These are phyloP conservation scores for Drosophila willistoni DNA, from an alignment of 1,140 invertebrate species.

Conservation along the genomic window DNA sequence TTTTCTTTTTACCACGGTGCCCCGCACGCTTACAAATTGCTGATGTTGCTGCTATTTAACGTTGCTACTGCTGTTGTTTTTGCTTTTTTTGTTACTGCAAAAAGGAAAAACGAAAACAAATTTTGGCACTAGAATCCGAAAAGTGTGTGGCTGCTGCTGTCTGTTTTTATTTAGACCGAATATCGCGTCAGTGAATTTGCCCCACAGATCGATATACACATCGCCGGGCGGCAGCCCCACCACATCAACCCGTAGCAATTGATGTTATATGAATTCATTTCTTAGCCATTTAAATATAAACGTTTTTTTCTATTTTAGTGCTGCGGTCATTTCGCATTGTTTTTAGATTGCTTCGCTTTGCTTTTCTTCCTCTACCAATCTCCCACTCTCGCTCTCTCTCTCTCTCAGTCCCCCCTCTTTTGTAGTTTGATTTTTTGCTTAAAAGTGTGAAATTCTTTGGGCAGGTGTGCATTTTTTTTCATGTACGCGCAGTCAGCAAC, in stretches of 20 bases:
- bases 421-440: slow-evolving; percentile 30
- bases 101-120: slow-evolving; percentile 22
- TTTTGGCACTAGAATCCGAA: slow-evolving; percentile 66
- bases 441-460: slow-evolving; percentile 73
- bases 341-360: background rate
- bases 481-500: slow-evolving; percentile 57
- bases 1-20: background rate
- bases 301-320: slow-evolving; percentile 63
- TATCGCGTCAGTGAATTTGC: slow-evolving; percentile 53
- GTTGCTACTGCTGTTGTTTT: slow-evolving; percentile 11
- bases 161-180: slow-evolving; percentile 53
- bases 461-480: slow-evolving; percentile 69
- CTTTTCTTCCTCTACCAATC: background rate
- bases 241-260: slow-evolving; percentile 1
- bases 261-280: slow-evolving; percentile 50
- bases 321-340: slow-evolving; percentile 35
- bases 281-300: slow-evolving; percentile 64
- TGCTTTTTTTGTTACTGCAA: slow-evolving; percentile 34
- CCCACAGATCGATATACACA: slow-evolving; percentile 55
- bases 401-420: background rate
- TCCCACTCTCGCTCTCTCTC: background rate
- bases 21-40: slow-evolving; percentile 61
- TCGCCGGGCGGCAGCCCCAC: slow-evolving; percentile 6
- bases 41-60: slow-evolving; percentile 45
- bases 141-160: slow-evolving; percentile 50